Evolutionary conservation across 2,888 invertebrate genomes (phyloP), one percentile per base, ranked within the genome.

Genomic region (Archips xylosteana): DNA sequence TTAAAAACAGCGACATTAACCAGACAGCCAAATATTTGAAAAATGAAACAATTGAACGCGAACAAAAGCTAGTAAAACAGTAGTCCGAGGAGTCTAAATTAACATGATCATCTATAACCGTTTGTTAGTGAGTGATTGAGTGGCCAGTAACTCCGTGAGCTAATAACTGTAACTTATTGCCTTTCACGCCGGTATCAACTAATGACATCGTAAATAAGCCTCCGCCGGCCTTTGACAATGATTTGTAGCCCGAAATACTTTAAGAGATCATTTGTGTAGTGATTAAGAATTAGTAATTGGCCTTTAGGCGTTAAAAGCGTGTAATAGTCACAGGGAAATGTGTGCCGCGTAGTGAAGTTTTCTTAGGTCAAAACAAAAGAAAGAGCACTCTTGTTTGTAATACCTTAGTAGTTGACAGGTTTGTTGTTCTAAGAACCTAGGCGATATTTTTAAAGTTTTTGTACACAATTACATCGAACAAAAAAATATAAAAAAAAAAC

Each of bases 181-280:
- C 81, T 78, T 80, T 79, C 74, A 60, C 71, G 75, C 70, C 81
- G 76, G 77, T 81, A 85, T 85, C 85, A 84, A 82, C 82, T 82
- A 87, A 87, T 84, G 83, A 79, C 78, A 77, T 81, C 83, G 76
- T 86, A 82, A 85, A 85, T 85, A 78, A 84, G 76, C 45, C 63
- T 57, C 32, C 68, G 74, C 76, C 78, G 71, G 69, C 69, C 76
- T 78, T 78, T 76, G 79, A 80, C 79, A 71, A 71, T 77, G 81
- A 81, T 81, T 82, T 79, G 81, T 84, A 65, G 79, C 71, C 70
- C 69, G 75, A 75, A 75, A 78, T 73, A 68, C 62, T 73, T 72
- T 73, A 68, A 49, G 54, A 42, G 66, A 67, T 51, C 67, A 47
- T 72, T 61, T 69, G 68, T 34, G 10, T 59, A 39, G 39, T 68